Conservation (phyloP, 2,113 vertebrate genomes). For the Pelodiscus sinensis region DNA sequence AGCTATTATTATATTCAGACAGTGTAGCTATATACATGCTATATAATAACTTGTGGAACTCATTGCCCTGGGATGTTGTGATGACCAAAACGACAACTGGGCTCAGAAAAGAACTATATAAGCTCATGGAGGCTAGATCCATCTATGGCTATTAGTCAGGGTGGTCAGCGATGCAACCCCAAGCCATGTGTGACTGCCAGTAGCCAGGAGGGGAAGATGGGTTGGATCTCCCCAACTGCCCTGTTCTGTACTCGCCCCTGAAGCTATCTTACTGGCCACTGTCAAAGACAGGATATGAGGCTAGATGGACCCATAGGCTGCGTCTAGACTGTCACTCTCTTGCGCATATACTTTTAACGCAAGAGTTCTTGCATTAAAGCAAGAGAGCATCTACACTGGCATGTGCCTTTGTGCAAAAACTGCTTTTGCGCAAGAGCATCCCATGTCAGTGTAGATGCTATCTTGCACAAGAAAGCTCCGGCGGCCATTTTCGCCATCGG, state of each 20-base stretch:
- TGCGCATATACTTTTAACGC: too few species aligned
- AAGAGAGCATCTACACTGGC: too few species aligned
- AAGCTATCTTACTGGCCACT: not conserved
- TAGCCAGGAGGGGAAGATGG: not conserved
- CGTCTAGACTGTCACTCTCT: too few species aligned
- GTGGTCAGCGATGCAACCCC: not conserved
- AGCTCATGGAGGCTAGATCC: not conserved
- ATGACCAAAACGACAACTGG: not conserved
- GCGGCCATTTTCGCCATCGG: too few species aligned
- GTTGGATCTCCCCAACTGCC: not conserved
- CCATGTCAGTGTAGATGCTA: too few species aligned
- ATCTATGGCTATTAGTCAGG: not conserved
- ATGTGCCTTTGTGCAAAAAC: too few species aligned
- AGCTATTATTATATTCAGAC: not conserved
- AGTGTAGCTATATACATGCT: not conserved
- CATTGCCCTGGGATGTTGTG: not conserved
- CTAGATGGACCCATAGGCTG: not conserved
- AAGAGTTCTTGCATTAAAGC: too few species aligned
- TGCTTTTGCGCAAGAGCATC: too few species aligned
- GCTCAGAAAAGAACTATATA: not conserved
- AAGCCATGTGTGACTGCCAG: not conserved
- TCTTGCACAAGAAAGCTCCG: too few species aligned
- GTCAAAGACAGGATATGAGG: not conserved
- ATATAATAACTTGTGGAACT: not conserved
- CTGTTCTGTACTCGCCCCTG: not conserved